These are phyloP conservation scores for Lampris megalopsis DNA, from an alignment of 2,113 vertebrate species.

Conservation along the genomic window DNA sequence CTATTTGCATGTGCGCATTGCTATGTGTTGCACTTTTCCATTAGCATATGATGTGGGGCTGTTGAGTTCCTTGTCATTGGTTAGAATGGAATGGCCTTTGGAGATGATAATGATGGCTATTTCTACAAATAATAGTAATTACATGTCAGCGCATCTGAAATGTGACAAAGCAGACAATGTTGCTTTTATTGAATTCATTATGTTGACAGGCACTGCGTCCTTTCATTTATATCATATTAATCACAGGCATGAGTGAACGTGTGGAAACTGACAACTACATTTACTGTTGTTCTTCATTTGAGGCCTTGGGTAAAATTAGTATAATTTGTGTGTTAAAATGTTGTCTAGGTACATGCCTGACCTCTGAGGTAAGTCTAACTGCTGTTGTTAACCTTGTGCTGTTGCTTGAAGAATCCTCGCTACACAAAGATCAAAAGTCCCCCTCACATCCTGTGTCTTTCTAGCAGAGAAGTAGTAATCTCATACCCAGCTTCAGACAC, in stretches of 20 bases:
- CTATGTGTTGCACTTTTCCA: slow-evolving; percentile 41
- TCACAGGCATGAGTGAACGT: slow-evolving; percentile 60
- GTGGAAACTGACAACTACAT: slow-evolving; percentile 61
- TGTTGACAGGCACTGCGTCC: slow-evolving; percentile 70
- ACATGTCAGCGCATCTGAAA: slow-evolving; percentile 77
- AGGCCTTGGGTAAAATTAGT: slow-evolving; percentile 5
- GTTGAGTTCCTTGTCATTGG: slow-evolving; percentile 38
- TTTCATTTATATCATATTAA: slow-evolving; percentile 67
- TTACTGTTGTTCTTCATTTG: slow-evolving; percentile 40
- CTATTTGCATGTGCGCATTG: neutral
- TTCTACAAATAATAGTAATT: slow-evolving; percentile 82
- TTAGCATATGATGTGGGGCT: slow-evolving; percentile 10
- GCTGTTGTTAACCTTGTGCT: slow-evolving; percentile 33
- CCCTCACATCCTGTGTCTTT: slow-evolving; percentile 63
- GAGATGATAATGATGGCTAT: slow-evolving; percentile 75
- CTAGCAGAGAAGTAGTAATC: slow-evolving; percentile 72
- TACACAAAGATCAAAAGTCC: slow-evolving; percentile 56
- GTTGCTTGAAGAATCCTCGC: slow-evolving; percentile 32
- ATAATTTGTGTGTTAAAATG: neutral
- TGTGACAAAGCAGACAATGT: slow-evolving; percentile 80
- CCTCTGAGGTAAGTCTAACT: slow-evolving; percentile 32
- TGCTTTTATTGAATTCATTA: slow-evolving; percentile 82
- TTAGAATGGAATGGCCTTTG: slow-evolving; percentile 51
- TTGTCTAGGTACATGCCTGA: slow-evolving; percentile 36
- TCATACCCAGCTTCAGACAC: slow-evolving; percentile 72